A percentile compares a stretch with the other conserved stretches of the same genome.
These are phyloP conservation scores for Microcebus jonahi DNA, from an alignment of 2,113 vertebrate genomes.

Conservation along the genomic window DNA sequence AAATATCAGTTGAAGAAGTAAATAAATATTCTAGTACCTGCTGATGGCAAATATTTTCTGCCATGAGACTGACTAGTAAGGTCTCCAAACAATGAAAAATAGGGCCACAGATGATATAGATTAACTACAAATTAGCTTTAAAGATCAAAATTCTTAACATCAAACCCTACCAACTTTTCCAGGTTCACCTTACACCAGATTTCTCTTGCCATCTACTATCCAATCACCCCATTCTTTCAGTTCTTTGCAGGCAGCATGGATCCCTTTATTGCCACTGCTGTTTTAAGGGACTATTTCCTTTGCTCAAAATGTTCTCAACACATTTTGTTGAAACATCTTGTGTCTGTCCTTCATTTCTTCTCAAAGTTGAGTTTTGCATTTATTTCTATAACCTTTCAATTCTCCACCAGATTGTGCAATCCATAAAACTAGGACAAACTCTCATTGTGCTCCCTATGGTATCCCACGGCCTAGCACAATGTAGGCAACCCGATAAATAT, in stretches of 20 bases:
- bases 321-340: neutral
- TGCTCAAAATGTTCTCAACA: neutral
- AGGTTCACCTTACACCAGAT: neutral
- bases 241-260: neutral
- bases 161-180: neutral
- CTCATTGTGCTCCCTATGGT: neutral
- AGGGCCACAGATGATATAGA: neutral
- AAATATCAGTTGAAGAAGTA: neutral
- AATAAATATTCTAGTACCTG: neutral
- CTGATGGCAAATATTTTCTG: neutral
- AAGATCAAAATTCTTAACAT: neutral
- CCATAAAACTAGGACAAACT: neutral
- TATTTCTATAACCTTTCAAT: neutral
- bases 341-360: neutral
- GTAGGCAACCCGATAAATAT: neutral
- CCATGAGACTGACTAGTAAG: neutral
- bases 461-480: neutral
- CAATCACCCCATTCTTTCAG: neutral
- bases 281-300: neutral
- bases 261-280: neutral
- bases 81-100: neutral
- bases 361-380: neutral
- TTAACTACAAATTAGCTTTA: neutral
- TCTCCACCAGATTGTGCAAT: neutral
- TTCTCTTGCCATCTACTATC: neutral